A percentile compares a stretch with the other conserved stretches of the same genome.
Evolutionary conservation across 2,113 vertebrate genomes (phyloP).

Genomic region (Pardalotus punctatus): DNA sequence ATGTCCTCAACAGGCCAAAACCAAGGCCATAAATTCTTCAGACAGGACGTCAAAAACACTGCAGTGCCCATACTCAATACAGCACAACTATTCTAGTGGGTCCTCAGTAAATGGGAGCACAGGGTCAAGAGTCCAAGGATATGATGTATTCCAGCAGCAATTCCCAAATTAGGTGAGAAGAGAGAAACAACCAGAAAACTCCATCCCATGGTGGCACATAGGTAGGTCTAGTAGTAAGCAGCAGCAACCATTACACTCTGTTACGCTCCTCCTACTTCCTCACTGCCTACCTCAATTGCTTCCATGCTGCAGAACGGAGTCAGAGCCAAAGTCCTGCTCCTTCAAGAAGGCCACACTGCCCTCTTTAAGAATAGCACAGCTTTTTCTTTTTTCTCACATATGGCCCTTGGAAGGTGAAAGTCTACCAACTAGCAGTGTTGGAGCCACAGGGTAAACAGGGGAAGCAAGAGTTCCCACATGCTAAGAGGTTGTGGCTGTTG

Average conservation of each 20-base stretch:
- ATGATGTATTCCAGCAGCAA: background rate
- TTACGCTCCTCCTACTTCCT: background rate
- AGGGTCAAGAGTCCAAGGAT: background rate
- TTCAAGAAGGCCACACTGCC: background rate
- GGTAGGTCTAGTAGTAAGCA: background rate
- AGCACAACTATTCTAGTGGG: background rate
- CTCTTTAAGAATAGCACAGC: background rate
- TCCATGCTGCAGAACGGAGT: background rate
- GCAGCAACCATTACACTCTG: background rate
- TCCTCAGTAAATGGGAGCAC: background rate
- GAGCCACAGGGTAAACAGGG: background rate
- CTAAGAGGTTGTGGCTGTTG: background rate
- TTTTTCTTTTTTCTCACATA: background rate
- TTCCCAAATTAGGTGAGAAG: background rate
- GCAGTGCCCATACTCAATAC: background rate
- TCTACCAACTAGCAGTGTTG: background rate
- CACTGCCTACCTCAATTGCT: background rate
- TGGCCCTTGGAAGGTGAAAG: background rate
- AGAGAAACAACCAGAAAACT: background rate
- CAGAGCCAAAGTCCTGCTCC: background rate
- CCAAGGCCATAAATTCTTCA: background rate
- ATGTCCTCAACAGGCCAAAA: background rate
- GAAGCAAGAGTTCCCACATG: background rate
- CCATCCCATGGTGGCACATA: rapidly evolving
- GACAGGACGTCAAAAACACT: rapidly evolving